Conservation (phyloP, 2,888 invertebrate genomes). For the Scaptomyza tumidula region DNA sequence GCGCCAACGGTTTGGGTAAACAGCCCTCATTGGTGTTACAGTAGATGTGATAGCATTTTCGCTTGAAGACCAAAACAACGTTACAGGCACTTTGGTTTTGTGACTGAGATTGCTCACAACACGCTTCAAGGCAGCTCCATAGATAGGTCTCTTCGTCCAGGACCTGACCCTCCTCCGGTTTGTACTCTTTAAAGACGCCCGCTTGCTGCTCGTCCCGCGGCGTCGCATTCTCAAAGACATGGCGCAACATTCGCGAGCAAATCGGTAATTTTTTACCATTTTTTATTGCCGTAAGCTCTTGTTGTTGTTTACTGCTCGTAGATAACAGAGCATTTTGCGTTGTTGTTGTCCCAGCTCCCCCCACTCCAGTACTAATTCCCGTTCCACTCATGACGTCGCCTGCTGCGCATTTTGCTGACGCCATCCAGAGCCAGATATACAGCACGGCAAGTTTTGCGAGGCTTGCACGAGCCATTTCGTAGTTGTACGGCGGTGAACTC, state of each 20-base stretch:
- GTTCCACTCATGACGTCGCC: conserved; percentile 58
- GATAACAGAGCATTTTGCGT: conserved; percentile 40
- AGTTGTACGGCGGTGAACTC: conserved; percentile 2
- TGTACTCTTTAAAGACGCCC: conserved; percentile 86
- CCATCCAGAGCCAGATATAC: conserved; percentile 50
- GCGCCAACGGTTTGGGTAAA: conserved; percentile 87
- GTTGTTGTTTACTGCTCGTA: conserved; percentile 5
- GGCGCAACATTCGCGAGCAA: conserved; percentile 83
- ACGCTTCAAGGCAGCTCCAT: conserved; percentile 88
- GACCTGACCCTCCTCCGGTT: conserved; percentile 81
- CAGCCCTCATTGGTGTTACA: conserved; percentile 90
- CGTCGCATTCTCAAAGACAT: conserved; percentile 83
- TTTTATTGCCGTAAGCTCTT: conserved; percentile 7
- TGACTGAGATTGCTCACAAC: conserved; percentile 76
- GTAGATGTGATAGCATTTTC: conserved; percentile 91
- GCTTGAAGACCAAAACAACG: conserved; percentile 91
- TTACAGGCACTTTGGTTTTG: conserved; percentile 86
- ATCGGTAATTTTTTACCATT: conserved; percentile 43
- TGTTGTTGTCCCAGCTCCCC: conserved; percentile 32
- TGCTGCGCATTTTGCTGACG: conserved; percentile 63
- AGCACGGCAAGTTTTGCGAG: conserved; percentile 14
- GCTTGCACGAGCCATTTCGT: conserved; percentile 28
- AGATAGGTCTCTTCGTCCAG: conserved; percentile 87
- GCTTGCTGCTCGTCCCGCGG: conserved; percentile 86
- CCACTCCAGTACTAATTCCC: conserved; percentile 23